A percentile compares a stretch with the other conserved stretches of the same genome.
Conservation (phyloP, 2,888 invertebrate species). For the Parthenolecanium corni region DNA sequence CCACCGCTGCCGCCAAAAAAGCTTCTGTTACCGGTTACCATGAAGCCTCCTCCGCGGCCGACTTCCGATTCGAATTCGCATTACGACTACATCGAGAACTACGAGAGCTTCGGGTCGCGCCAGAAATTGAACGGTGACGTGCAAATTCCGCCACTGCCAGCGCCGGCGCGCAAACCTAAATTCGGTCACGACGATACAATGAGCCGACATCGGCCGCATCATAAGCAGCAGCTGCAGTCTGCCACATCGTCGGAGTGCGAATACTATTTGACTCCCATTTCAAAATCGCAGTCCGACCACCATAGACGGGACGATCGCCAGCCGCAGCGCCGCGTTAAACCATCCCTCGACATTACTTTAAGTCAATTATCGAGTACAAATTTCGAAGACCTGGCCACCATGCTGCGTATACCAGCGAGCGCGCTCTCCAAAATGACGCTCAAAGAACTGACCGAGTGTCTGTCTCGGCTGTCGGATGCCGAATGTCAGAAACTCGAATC, state of each 20-base stretch:
- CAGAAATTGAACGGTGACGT: constrained; percentile 34
- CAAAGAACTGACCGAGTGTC: constrained; percentile 70
- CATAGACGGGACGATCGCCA: constrained; percentile 6
- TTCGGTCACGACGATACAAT: constrained; percentile 39
- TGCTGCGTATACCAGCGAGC: constrained; percentile 62
- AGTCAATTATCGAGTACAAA: constrained; percentile 70
- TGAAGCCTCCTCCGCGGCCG: constrained; percentile 52
- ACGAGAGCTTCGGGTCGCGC: constrained; percentile 38
- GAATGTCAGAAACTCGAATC: constrained; percentile 17
- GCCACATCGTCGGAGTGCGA: constrained; percentile 32
- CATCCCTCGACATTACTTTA: constrained; percentile 60
- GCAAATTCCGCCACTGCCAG: constrained; percentile 49
- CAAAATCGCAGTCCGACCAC: constrained; percentile 33
- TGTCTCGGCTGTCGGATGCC: constrained; percentile 42
- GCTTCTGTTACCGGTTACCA: constrained; percentile 45
- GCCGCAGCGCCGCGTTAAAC: constrained; percentile 32
- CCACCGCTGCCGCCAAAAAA: constrained; percentile 64
- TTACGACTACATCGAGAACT: constrained; percentile 46
- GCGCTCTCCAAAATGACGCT: constrained; percentile 75
- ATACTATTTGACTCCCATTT: constrained; percentile 52
- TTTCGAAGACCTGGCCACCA: constrained; percentile 64
- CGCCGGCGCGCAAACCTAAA: constrained; percentile 47
- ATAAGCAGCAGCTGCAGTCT: constrained; percentile 37
- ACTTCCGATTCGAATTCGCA: constrained; percentile 38
- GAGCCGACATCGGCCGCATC: constrained; percentile 38